Percentiles rank a stretch among this genome's conserved stretches.
Conservation (phyloP, 2,888 invertebrate genomes). For the Amphimallon solstitiale region DNA sequence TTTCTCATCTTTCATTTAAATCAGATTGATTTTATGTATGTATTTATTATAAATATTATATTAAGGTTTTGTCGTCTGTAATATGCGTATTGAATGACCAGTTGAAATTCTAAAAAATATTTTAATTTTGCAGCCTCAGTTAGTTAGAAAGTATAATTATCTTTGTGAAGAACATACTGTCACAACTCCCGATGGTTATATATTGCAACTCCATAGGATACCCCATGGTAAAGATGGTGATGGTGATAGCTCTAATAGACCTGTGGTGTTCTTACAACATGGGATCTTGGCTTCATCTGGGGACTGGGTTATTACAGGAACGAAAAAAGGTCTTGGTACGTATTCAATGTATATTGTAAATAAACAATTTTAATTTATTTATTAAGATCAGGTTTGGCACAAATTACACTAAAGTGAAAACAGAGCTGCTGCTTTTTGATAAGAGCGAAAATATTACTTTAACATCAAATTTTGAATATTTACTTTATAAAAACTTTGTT, state of each 20-base stretch:
- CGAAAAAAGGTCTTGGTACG: slow-evolving; percentile 62
- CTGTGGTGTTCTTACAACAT: slow-evolving; percentile 62
- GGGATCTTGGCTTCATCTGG: slow-evolving; percentile 65
- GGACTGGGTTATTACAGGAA: slow-evolving; percentile 65
- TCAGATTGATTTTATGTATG: too few relatives aligned
- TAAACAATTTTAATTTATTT: not conserved
- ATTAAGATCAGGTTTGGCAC: too few relatives aligned
- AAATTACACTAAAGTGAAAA: too few relatives aligned
- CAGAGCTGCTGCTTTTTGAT: too few relatives aligned
- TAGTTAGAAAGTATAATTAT: slow-evolving; percentile 57
- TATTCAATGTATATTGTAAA: not conserved
- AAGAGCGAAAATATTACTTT: too few relatives aligned
- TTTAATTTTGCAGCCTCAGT: slow-evolving; percentile 41
- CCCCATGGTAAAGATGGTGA: slow-evolving; percentile 58
- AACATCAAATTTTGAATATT: too few relatives aligned
- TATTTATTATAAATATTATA: too few relatives aligned
- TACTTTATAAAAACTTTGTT: too few relatives aligned
- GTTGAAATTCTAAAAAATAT: too few relatives aligned
- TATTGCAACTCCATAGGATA: slow-evolving; percentile 66
- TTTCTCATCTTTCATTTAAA: too few relatives aligned
- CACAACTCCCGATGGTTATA: slow-evolving; percentile 65
- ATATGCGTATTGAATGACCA: too few relatives aligned
- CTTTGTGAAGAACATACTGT: slow-evolving; percentile 56
- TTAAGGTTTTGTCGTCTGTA: too few relatives aligned
- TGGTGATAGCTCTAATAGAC: slow-evolving; percentile 60